Conservation (phyloP, 2,888 invertebrate genomes). For the Epinotia demarniana region DNA sequence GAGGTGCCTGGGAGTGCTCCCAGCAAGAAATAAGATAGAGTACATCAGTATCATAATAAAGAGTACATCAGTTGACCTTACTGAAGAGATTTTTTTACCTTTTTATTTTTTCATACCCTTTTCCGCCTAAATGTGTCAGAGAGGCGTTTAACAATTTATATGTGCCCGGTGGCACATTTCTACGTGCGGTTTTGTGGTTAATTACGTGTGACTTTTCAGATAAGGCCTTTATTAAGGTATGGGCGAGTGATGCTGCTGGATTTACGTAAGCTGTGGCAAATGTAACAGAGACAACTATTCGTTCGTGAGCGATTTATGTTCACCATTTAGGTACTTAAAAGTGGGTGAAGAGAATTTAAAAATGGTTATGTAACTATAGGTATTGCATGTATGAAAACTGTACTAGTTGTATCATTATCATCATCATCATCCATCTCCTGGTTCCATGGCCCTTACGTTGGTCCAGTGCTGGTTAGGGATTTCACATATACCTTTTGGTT, state of each 20-base stretch:
- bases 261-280: constrained; percentile 22
- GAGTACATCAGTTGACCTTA: background rate
- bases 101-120: constrained; percentile 19
- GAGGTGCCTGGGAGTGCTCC: too few species aligned
- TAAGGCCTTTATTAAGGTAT: constrained; percentile 38
- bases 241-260: constrained; percentile 4
- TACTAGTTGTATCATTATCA: too few species aligned
- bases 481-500: too few species aligned
- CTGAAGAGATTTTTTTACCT: background rate
- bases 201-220: constrained; percentile 39
- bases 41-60: background rate
- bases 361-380: too few species aligned
- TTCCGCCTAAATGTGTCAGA: constrained; percentile 32
- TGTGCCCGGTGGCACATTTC: constrained; percentile 25
- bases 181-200: constrained; percentile 33
- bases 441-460: too few species aligned
- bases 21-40: background rate
- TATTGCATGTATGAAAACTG: too few species aligned
- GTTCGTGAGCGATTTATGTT: background rate
- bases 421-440: too few species aligned
- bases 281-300: background rate
- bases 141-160: constrained; percentile 32
- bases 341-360: too few species aligned
- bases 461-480: too few species aligned
- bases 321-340: too few species aligned